A percentile compares a stretch with the other conserved stretches of the same genome.
phyloP scores from a whole-genome alignment of 92 coral and sea anemone genomes.

The Porites rus region DNA sequence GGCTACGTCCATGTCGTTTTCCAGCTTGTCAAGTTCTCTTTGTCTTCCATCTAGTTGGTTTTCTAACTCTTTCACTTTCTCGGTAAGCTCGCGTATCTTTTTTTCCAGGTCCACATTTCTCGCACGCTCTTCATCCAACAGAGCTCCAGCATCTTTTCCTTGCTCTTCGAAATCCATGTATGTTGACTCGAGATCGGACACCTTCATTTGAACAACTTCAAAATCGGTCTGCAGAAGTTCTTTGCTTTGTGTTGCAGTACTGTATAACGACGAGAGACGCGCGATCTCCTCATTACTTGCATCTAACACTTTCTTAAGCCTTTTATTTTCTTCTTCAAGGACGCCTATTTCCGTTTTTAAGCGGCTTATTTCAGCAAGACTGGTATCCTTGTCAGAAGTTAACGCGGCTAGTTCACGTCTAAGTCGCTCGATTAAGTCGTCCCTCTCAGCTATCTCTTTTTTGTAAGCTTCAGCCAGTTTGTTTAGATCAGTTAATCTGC shows the following conservation, averaged over 20 bases:
- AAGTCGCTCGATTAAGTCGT: conserved; percentile 70
- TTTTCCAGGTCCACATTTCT: conserved; percentile 76
- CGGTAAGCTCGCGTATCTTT: conserved; percentile 67
- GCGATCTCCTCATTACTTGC: conserved; percentile 84
- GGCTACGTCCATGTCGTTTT: conserved; percentile 95
- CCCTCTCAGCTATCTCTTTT: conserved; percentile 82
- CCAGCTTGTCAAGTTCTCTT: conserved; percentile 82
- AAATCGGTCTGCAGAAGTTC: conserved; percentile 77
- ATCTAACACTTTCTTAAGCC: conserved; percentile 67
- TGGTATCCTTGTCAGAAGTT: conserved; percentile 73
- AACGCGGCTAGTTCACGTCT: conserved; percentile 71
- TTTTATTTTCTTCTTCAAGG: conserved; percentile 77
- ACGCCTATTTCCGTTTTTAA: conserved; percentile 67
- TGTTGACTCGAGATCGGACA: conserved; percentile 82
- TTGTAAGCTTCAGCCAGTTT: conserved; percentile 72
- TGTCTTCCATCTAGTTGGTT: conserved; percentile 65
- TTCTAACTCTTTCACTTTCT: conserved; percentile 55
- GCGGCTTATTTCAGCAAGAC: conserved; percentile 75
- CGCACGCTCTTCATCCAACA: conserved; percentile 79
- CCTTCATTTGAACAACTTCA: conserved; percentile 81
- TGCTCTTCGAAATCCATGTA: conserved; percentile 75
- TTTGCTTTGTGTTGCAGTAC: conserved; percentile 71
- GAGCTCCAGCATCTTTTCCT: conserved; percentile 66
- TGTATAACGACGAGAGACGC: conserved; percentile 72
- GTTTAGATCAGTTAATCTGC: conserved; percentile 75